A percentile compares a stretch with the other conserved stretches of the same genome.
Evolutionary conservation across 2,797 vertebrate genomes (phyloP).

Genomic region (Acestrorhynchus altus): DNA sequence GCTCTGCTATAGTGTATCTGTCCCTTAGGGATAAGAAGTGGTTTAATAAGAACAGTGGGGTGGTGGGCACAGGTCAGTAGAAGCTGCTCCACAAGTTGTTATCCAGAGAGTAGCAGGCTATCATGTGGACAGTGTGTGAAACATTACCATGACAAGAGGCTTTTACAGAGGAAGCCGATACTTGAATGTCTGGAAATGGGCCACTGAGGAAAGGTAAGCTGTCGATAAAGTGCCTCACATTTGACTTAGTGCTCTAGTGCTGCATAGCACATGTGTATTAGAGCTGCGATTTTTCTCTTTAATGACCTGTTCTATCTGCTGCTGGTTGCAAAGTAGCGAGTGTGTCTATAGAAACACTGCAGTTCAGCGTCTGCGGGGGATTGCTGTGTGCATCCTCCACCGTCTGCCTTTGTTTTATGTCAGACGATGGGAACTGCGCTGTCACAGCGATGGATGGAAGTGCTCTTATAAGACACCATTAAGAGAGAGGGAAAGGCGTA

Average conservation of each 20-base stretch:
- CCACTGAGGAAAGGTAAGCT: slow-evolving; percentile 7
- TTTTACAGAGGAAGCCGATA: slow-evolving; percentile 10
- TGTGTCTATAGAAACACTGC: slow-evolving; percentile 23
- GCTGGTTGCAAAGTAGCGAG: slow-evolving; percentile 20
- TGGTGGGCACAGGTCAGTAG: neutral
- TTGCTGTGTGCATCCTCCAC: slow-evolving; percentile 19
- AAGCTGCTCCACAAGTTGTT: slow-evolving; percentile 4
- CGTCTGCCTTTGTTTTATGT: slow-evolving; percentile 35
- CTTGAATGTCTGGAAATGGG: neutral
- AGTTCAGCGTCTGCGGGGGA: slow-evolving; percentile 41
- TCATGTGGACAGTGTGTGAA: neutral
- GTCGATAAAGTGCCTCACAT: slow-evolving; percentile 11
- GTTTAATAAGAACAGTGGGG: neutral
- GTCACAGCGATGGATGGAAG: slow-evolving; percentile 27
- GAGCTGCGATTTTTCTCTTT: slow-evolving; percentile 16
- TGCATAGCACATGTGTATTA: slow-evolving; percentile 7
- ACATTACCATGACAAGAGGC: neutral
- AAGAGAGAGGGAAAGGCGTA: neutral
- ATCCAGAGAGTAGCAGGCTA: slow-evolving; percentile 1
- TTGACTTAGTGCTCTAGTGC: neutral
- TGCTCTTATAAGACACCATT: slow-evolving; percentile 15
- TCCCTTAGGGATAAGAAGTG: slow-evolving; percentile 4
- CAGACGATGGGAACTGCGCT: slow-evolving; percentile 8
- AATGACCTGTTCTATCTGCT: slow-evolving; percentile 16
- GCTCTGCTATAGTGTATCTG: neutral